Conservation (phyloP, 1,140 invertebrate genomes). For the Megalonaias nervosa region DNA sequence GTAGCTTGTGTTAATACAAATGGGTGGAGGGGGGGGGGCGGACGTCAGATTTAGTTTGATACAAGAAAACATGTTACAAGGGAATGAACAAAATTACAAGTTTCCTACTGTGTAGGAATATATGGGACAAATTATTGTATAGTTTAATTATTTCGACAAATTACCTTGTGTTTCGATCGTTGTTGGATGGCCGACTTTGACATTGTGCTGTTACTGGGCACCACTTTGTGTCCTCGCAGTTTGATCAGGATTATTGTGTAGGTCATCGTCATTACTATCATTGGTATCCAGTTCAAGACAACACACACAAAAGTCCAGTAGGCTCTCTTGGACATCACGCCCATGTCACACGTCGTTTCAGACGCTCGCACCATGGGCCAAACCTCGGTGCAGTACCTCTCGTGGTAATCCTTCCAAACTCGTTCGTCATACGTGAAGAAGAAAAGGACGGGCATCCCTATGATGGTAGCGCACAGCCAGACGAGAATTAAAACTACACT, state of each 20-base stretch:
- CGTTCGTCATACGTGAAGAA: constrained; percentile 61
- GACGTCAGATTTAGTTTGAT: no score
- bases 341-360: constrained; percentile 47
- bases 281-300: constrained; percentile 73
- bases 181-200: constrained; percentile 53
- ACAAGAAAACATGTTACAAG: no score
- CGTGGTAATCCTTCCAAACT: constrained; percentile 53
- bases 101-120: no score
- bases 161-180: constrained; percentile 57
- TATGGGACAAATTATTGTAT: background rate
- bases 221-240: constrained; percentile 51
- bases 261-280: constrained; percentile 70
- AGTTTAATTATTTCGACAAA: background rate
- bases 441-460: constrained; percentile 69
- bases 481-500: constrained; percentile 65
- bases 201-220: constrained; percentile 42
- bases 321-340: constrained; percentile 48
- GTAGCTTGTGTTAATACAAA: no score
- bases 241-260: constrained; percentile 72
- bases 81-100: no score
- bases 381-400: constrained; percentile 58
- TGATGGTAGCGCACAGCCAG: constrained; percentile 68
- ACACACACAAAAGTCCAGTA: constrained; percentile 72
- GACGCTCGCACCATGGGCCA: constrained; percentile 47
- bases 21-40: no score